These are phyloP conservation scores for Ypsolopha sequella DNA, from an alignment of 2,888 invertebrate genomes.

Conservation along the genomic window DNA sequence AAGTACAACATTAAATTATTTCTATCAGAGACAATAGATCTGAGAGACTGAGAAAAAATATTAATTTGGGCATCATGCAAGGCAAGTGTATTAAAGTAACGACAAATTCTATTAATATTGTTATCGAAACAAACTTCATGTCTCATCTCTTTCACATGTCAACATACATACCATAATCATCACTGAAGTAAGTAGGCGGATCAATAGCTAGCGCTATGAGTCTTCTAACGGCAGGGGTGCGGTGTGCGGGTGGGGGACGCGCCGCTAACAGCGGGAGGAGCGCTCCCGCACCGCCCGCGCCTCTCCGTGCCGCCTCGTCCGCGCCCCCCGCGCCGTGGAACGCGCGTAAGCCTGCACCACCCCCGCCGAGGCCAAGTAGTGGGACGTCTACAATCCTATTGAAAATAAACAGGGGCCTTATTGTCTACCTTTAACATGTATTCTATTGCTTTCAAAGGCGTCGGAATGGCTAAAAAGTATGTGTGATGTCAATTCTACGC, in stretches of 20 bases:
- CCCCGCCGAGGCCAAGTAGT: constrained; percentile 13
- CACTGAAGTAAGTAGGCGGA: neutral
- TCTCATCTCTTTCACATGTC: neutral
- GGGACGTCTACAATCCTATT: constrained; percentile 16
- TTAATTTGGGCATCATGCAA: too few relatives aligned
- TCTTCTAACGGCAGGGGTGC: neutral
- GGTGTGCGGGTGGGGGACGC: neutral
- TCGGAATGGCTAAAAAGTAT: too few relatives aligned
- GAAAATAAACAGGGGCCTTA: too few relatives aligned
- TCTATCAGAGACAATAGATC: too few relatives aligned
- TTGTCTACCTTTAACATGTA: too few relatives aligned
- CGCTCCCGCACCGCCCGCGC: constrained; percentile 6
- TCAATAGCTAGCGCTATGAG: neutral
- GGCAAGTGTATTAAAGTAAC: too few relatives aligned
- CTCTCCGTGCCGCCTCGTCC: constrained; percentile 4
- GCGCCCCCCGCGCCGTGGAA: constrained; percentile 11
- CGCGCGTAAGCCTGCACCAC: constrained; percentile 25
- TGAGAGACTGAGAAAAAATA: too few relatives aligned
- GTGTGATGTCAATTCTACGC: too few relatives aligned
- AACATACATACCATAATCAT: neutral
- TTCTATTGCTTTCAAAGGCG: too few relatives aligned
- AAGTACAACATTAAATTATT: too few relatives aligned
- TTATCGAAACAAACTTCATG: too few relatives aligned
- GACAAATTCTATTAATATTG: too few relatives aligned
- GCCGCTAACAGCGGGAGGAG: neutral